Conservation (phyloP, 2,113 vertebrate genomes). For the Puma concolor region DNA sequence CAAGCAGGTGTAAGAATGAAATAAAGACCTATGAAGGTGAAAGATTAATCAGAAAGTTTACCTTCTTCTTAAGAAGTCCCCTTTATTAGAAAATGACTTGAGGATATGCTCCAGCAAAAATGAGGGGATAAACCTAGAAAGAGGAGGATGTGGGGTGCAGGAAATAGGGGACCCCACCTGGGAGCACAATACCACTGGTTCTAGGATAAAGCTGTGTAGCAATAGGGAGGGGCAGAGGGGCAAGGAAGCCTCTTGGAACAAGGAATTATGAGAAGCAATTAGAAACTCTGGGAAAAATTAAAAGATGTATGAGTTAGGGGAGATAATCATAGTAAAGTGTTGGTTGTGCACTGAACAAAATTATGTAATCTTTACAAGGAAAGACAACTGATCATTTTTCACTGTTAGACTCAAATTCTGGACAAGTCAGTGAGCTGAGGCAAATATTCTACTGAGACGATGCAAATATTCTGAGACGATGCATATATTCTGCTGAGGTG, state of each 20-base stretch:
- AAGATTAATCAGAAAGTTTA: neutral
- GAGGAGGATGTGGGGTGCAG: neutral
- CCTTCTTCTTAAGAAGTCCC: neutral
- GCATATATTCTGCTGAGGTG: neutral
- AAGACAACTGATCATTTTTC: neutral
- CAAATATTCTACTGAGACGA: neutral
- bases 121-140: neutral
- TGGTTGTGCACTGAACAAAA: neutral
- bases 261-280: neutral
- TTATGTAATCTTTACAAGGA: neutral
- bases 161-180: neutral
- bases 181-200: neutral
- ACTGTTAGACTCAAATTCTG: neutral
- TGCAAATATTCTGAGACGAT: neutral
- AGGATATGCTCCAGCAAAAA: neutral
- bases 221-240: neutral
- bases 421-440: neutral
- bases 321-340: neutral
- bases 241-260: neutral
- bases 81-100: neutral
- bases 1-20: neutral
- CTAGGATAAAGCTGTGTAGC: neutral
- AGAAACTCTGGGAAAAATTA: neutral
- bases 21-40: neutral
- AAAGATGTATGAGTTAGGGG: neutral